Percentiles rank a stretch among this genome's conserved stretches.
phyloP scores from a whole-genome alignment of 2,888 invertebrate species.

The Patella ulyssiponensis region DNA sequence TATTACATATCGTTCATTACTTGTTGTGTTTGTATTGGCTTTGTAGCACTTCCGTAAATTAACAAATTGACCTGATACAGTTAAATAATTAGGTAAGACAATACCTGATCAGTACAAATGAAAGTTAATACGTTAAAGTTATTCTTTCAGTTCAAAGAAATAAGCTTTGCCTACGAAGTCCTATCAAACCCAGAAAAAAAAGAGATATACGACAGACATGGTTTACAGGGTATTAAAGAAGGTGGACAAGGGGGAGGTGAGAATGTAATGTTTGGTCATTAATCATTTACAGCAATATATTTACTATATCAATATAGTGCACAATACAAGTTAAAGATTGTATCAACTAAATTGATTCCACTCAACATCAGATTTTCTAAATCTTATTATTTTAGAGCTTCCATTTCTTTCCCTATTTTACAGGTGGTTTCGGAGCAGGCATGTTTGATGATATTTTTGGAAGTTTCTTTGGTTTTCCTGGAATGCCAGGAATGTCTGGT shows the following conservation, averaged over 20 bases:
- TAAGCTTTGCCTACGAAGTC: slow-evolving; percentile 94
- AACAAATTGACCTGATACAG: too few relatives aligned
- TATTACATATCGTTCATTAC: too few relatives aligned
- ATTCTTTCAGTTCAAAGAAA: slow-evolving; percentile 85
- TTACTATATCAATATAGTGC: too few relatives aligned
- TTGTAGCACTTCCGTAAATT: too few relatives aligned
- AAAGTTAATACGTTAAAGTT: neutral
- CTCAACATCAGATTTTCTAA: too few relatives aligned
- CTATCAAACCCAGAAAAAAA: slow-evolving; percentile 90
- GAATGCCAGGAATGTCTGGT: slow-evolving; percentile 51
- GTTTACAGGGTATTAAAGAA: slow-evolving; percentile 90
- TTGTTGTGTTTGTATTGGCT: too few relatives aligned
- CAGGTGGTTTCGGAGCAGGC: slow-evolving; percentile 59
- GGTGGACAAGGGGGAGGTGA: slow-evolving; percentile 72
- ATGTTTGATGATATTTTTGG: slow-evolving; percentile 71
- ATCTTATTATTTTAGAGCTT: neutral
- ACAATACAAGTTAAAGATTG: too few relatives aligned
- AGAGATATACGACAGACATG: slow-evolving; percentile 87
- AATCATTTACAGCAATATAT: too few relatives aligned
- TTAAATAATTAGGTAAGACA: too few relatives aligned
- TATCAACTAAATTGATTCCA: too few relatives aligned
- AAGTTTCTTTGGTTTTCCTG: slow-evolving; percentile 67
- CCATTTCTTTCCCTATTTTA: slow-evolving; percentile 14
- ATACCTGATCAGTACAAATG: too few relatives aligned
- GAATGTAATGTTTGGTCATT: too few relatives aligned